A percentile compares a stretch with the other conserved stretches of the same genome.
These are phyloP conservation scores for Etheostoma perlongum DNA, from an alignment of 2,797 vertebrate genomes.

Conservation along the genomic window DNA sequence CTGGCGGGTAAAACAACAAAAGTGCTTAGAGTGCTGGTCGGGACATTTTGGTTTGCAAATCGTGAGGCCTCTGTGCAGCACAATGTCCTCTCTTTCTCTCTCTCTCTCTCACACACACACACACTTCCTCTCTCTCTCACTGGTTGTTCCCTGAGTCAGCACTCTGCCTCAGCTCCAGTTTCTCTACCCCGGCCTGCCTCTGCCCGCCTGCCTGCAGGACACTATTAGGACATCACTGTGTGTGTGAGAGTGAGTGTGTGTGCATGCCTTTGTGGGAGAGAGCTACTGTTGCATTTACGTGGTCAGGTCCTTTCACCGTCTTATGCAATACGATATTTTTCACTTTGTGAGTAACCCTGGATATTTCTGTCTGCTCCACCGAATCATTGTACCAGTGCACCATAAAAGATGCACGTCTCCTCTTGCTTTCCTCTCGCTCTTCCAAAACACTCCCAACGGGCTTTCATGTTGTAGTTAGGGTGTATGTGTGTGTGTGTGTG, in stretches of 20 bases:
- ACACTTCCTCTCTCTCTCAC: conserved; percentile 50
- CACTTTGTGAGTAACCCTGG: conserved; percentile 84
- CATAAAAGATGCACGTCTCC: conserved; percentile 75
- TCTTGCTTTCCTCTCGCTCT: conserved; percentile 50
- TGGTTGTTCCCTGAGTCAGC: conserved; percentile 86
- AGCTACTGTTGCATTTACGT: conserved; percentile 83
- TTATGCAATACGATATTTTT: conserved; percentile 86
- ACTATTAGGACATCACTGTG: conserved; percentile 81
- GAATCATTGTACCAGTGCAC: conserved; percentile 65
- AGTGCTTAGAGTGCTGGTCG: conserved; percentile 39
- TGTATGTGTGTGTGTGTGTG: conserved; percentile 21
- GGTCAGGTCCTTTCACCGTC: conserved; percentile 82
- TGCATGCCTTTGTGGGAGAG: conserved; percentile 62
- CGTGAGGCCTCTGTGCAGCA: conserved; percentile 60
- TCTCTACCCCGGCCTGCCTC: conserved; percentile 75
- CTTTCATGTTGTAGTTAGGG: conserved; percentile 58
- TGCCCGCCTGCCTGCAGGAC: conserved; percentile 77
- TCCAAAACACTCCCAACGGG: conserved; percentile 70
- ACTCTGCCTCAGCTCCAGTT: conserved; percentile 83
- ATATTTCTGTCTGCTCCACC: conserved; percentile 78
- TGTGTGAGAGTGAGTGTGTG: conserved; percentile 37
- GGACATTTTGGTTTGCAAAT: conserved; percentile 57
- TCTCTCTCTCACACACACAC: conserved; percentile 34
- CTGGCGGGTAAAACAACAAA: conserved; percentile 38
- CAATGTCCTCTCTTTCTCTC: conserved; percentile 63